Conservation (phyloP, 2,797 vertebrate genomes). For the Parauchenoglanis ngamensis region DNA sequence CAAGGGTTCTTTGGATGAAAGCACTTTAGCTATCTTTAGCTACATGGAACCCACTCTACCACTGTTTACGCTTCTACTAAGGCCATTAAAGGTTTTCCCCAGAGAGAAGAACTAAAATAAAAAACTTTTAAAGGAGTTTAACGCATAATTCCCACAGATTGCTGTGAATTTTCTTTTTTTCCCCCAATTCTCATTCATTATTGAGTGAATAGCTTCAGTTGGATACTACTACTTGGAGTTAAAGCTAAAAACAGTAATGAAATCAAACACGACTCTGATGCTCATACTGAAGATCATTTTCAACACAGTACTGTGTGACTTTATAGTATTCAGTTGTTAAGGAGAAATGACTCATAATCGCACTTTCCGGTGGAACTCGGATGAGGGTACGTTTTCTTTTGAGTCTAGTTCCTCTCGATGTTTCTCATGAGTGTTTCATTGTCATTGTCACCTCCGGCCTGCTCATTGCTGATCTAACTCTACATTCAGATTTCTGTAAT, state of each 20-base stretch:
- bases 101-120: background rate
- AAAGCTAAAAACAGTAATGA: background rate
- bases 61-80: background rate
- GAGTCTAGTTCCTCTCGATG: constrained; percentile 1
- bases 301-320: background rate
- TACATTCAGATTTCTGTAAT: background rate
- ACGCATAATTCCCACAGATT: background rate
- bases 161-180: background rate
- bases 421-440: background rate
- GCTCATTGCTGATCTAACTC: background rate
- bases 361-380: background rate
- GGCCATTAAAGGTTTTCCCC: background rate
- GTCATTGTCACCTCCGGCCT: background rate
- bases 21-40: background rate
- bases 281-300: background rate
- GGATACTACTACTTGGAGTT: background rate
- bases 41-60: background rate
- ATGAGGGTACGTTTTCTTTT: background rate
- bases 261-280: background rate
- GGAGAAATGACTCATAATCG: background rate
- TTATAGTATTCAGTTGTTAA: background rate
- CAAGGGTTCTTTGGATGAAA: background rate
- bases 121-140: background rate
- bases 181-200: background rate
- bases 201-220: background rate